These are phyloP conservation scores for Cryptus armator DNA, from an alignment of 2,888 invertebrate genomes.

Conservation along the genomic window DNA sequence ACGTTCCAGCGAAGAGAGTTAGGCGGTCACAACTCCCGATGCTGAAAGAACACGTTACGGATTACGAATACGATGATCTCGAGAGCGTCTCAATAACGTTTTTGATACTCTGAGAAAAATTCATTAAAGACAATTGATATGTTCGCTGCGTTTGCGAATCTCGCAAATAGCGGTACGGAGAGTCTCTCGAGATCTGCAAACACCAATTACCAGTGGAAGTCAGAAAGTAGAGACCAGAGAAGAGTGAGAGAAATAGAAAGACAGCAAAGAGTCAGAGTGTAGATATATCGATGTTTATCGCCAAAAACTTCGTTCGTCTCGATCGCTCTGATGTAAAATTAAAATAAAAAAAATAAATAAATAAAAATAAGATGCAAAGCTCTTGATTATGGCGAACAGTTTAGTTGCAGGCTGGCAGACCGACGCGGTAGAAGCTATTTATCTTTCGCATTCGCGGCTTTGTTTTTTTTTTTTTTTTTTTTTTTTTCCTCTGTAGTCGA, in stretches of 20 bases:
- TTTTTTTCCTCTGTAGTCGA: conserved; percentile 64
- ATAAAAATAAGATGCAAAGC: conserved; percentile 63
- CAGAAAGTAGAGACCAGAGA: conserved; percentile 39
- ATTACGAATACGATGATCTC: conserved; percentile 40
- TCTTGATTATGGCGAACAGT: conserved; percentile 62
- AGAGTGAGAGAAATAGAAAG: conserved; percentile 59
- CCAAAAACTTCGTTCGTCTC: conserved; percentile 31
- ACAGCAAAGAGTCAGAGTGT: conserved; percentile 50
- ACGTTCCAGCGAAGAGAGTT: conserved; percentile 63
- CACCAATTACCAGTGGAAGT: conserved; percentile 46
- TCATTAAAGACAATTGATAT: background rate
- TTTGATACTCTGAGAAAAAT: background rate
- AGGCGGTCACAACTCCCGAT: conserved; percentile 56
- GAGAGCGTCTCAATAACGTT: conserved; percentile 7
- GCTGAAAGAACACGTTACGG: conserved; percentile 64
- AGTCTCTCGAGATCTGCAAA: conserved; percentile 52
- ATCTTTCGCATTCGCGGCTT: conserved; percentile 10
- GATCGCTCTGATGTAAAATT: conserved; percentile 5
- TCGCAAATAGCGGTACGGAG: conserved; percentile 27
- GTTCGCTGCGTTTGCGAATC: background rate
- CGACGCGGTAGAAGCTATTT: conserved; percentile 41
- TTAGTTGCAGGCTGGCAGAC: conserved; percentile 55
- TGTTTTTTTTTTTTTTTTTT: conserved; percentile 54
- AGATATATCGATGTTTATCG: conserved; percentile 41
- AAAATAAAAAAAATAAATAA: conserved; percentile 24